These are phyloP conservation scores for Synaphobranchus kaupii DNA, from an alignment of 2,797 vertebrate species.

Conservation along the genomic window DNA sequence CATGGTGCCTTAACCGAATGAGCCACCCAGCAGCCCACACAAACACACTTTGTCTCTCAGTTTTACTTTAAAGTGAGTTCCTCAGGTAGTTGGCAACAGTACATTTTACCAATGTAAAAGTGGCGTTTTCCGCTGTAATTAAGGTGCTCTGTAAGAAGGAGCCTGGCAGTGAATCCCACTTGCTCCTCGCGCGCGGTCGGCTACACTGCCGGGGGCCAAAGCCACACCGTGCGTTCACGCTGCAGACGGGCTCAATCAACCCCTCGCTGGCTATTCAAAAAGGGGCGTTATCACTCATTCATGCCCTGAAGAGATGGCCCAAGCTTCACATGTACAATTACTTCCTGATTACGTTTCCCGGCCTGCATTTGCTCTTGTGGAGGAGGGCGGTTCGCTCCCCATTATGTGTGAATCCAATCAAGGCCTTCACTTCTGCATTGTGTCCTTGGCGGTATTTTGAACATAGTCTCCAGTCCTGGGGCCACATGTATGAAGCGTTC, in stretches of 20 bases:
- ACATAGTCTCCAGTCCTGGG: not conserved
- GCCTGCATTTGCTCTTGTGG: not conserved
- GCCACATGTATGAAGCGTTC: too few relatives aligned
- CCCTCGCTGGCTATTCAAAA: not conserved
- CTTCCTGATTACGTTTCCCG: not conserved
- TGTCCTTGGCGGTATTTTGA: not conserved
- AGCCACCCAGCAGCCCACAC: not conserved
- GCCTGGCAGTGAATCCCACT: not conserved
- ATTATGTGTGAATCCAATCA: not conserved
- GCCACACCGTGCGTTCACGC: not conserved
- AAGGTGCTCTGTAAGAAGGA: not conserved
- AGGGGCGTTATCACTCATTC: not conserved
- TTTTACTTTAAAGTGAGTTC: not conserved
- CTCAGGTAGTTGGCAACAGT: not conserved
- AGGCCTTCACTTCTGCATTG: not conserved
- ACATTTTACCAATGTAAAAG: constrained; percentile 4
- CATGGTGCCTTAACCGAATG: too few relatives aligned
- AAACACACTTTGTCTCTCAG: not conserved
- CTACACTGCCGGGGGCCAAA: not conserved
- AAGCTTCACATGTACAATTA: not conserved
- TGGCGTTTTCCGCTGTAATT: not conserved
- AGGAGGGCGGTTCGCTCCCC: not conserved
- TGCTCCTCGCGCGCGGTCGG: too few relatives aligned
- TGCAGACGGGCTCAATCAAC: not conserved
- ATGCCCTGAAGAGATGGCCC: not conserved